Conservation (phyloP, 2,888 invertebrate genomes). For the Phrixothrix hirtus region DNA sequence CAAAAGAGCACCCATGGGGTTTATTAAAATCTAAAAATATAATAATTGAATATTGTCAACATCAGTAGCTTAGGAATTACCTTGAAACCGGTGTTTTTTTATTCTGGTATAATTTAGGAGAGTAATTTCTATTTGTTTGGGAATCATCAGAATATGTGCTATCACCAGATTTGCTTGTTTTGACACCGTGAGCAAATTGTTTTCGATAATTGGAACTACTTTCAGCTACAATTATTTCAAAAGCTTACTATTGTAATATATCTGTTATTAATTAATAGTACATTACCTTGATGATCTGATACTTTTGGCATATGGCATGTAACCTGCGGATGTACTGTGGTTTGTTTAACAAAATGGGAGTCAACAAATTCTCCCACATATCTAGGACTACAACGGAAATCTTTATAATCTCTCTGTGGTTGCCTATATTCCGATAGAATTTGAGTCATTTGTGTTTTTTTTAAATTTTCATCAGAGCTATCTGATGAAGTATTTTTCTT, state of each 20-base stretch:
- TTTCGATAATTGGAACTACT: constrained; percentile 70
- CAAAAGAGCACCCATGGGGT: neutral
- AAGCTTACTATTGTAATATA: constrained; percentile 1
- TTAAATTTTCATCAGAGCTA: constrained; percentile 48
- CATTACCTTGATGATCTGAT: constrained; percentile 43
- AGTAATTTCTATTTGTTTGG: constrained; percentile 41
- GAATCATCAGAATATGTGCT: constrained; percentile 62
- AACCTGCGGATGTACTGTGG: constrained; percentile 62
- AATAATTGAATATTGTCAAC: neutral
- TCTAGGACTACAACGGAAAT: constrained; percentile 53
- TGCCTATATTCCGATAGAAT: constrained; percentile 62
- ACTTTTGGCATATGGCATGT: constrained; percentile 63
- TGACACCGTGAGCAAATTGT: constrained; percentile 72
- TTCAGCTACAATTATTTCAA: too few relatives aligned
- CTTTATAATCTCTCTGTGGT: constrained; percentile 59
- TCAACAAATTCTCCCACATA: constrained; percentile 41
- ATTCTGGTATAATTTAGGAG: constrained; percentile 43
- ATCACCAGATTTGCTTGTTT: constrained; percentile 57
- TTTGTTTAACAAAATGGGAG: constrained; percentile 44
- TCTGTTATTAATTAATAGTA: neutral
- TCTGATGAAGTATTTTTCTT: constrained; percentile 37
- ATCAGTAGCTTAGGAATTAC: constrained; percentile 21
- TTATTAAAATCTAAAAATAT: constrained; percentile 3
- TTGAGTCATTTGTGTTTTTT: constrained; percentile 60
- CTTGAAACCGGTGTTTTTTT: constrained; percentile 44